These are phyloP conservation scores for Phrynocephalus guinanensis DNA, from an alignment of 2,797 vertebrate species.

Conservation along the genomic window DNA sequence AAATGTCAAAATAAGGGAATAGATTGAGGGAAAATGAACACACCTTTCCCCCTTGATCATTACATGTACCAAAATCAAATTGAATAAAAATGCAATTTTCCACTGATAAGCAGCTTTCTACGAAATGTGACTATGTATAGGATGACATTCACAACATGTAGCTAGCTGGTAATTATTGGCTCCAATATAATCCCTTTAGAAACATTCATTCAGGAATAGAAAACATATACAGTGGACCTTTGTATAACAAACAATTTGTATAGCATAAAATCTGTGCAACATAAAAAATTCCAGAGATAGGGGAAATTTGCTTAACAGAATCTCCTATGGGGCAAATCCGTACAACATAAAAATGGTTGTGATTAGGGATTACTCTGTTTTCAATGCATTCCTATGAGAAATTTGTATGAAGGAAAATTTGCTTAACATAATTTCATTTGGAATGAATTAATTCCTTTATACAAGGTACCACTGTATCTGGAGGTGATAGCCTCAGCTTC, in stretches of 20 bases:
- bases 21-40: not conserved
- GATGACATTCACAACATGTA: no score
- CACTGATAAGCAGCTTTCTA: not conserved
- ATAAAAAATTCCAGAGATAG: no score
- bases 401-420: no score
- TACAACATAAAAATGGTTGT: no score
- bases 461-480: not conserved
- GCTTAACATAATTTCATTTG: no score
- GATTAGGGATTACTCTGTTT: no score
- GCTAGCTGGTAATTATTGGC: not conserved
- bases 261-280: no score
- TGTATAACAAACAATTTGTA: no score
- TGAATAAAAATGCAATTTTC: not conserved
- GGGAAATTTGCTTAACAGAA: no score
- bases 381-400: no score
- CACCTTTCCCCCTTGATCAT: not conserved
- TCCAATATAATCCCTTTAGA: not conserved
- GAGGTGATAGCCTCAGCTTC: not conserved
- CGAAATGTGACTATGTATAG: not conserved
- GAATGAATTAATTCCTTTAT: no score
- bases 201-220: not conserved
- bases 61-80: not conserved
- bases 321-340: no score
- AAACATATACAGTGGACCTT: not conserved
- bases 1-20: not conserved